Evolutionary conservation across 1,140 invertebrate genomes (phyloP).

Genomic region (Scaptodrosophila lebanonensis): DNA sequence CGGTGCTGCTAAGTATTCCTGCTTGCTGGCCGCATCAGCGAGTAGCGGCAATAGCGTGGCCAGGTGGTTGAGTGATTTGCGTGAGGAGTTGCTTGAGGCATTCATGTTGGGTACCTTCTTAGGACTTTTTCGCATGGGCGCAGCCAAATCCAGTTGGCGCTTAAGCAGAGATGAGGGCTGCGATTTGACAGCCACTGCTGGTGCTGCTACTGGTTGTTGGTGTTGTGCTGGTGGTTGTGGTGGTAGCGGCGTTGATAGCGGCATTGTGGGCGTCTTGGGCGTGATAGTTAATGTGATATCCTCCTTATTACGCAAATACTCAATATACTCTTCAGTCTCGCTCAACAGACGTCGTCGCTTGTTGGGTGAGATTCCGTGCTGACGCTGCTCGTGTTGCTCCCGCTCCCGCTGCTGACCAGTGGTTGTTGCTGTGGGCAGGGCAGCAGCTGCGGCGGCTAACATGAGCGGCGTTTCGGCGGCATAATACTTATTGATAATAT

Average conservation of each 20-base stretch:
- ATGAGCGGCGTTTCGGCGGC: constrained; percentile 66
- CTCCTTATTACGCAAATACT: constrained; percentile 75
- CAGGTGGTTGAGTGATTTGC: constrained; percentile 64
- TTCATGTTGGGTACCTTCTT: constrained; percentile 34
- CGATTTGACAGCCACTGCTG: constrained; percentile 5
- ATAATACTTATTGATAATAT: constrained; percentile 76
- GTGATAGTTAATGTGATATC: constrained; percentile 73
- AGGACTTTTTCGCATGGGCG: constrained; percentile 50
- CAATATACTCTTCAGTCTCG: constrained; percentile 74
- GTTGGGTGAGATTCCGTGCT: constrained; percentile 35
- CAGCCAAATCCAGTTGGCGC: constrained; percentile 57
- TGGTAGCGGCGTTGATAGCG: constrained; percentile 4
- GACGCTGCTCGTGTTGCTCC: constrained; percentile 4
- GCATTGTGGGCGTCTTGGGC: constrained; percentile 38
- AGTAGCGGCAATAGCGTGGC: constrained; percentile 62
- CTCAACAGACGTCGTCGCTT: constrained; percentile 62
- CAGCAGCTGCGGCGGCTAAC: constrained; percentile 54
- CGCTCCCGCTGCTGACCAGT: constrained; percentile 46
- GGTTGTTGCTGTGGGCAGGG: constrained; percentile 62
- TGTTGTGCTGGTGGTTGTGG: neutral
- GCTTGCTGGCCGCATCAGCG: constrained; percentile 69
- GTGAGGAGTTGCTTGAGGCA: constrained; percentile 20
- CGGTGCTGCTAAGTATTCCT: constrained; percentile 64
- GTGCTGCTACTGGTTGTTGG: constrained; percentile 8
- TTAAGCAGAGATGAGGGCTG: constrained; percentile 50